Evolutionary conservation across 2,888 invertebrate genomes (phyloP).

Genomic region (Perithous albicinctus): DNA sequence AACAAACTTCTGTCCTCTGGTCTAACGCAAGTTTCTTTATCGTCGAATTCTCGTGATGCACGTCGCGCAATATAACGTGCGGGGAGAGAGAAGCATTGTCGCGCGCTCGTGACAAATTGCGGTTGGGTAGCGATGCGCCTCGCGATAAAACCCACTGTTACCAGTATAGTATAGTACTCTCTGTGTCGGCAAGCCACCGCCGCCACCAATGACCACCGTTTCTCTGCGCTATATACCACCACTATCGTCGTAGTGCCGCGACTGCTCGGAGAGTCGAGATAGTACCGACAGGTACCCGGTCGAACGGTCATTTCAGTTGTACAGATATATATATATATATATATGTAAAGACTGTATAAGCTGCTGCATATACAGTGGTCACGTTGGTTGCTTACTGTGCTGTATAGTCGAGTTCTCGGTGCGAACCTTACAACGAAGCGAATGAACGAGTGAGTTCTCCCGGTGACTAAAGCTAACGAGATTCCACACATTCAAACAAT

Average conservation of each 20-base stretch:
- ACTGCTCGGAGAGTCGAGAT: conserved; percentile 34
- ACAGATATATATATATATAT: conserved; percentile 19
- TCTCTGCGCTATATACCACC: neutral
- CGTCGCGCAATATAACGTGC: conserved; percentile 56
- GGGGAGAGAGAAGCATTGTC: conserved; percentile 58
- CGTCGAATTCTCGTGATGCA: conserved; percentile 18
- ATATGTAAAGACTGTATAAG: neutral
- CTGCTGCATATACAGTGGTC: neutral
- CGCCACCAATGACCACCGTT: conserved; percentile 28
- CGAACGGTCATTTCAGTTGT: conserved; percentile 59
- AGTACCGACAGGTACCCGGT: conserved; percentile 62
- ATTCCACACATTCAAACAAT: conserved; percentile 4
- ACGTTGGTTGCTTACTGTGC: neutral
- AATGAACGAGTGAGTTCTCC: conserved; percentile 33
- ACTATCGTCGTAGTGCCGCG: conserved; percentile 20
- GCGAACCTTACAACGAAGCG: neutral
- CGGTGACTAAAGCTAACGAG: conserved; percentile 24
- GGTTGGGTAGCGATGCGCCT: conserved; percentile 60
- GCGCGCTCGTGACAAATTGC: conserved; percentile 65
- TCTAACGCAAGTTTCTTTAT: neutral
- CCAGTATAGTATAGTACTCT: neutral
- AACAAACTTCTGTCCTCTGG: neutral
- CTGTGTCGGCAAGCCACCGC: conserved; percentile 8
- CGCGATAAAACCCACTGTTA: conserved; percentile 58
- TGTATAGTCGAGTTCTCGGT: neutral